A percentile compares a stretch with the other conserved stretches of the same genome.
phyloP scores from a whole-genome alignment of 2,797 vertebrate species.

The Euthynnus affinis region DNA sequence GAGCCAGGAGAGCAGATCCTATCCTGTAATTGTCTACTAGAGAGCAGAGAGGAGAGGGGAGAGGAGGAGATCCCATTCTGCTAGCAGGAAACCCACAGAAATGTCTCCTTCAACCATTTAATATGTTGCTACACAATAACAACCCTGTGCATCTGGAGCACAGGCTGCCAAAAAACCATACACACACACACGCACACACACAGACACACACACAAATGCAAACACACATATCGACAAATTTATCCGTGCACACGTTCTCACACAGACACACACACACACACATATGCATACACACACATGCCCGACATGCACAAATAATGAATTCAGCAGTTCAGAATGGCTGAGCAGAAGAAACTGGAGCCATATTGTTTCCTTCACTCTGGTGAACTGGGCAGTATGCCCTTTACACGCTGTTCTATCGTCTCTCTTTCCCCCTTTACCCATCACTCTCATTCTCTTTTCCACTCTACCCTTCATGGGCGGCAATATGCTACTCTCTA shows the following conservation, averaged over 20 bases:
- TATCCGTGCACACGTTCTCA: slow-evolving; percentile 24
- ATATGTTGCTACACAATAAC: slow-evolving; percentile 87
- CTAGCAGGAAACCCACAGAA: slow-evolving; percentile 89
- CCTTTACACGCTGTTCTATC: slow-evolving; percentile 72
- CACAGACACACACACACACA: slow-evolving; percentile 56
- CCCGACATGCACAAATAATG: slow-evolving; percentile 63
- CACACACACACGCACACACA: slow-evolving; percentile 57
- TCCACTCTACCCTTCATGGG: slow-evolving; percentile 58
- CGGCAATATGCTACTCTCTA: slow-evolving; percentile 61
- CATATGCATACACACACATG: slow-evolving; percentile 42
- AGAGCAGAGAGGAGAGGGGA: slow-evolving; percentile 74
- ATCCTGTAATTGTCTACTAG: slow-evolving; percentile 83
- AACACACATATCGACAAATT: slow-evolving; percentile 59
- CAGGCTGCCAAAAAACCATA: slow-evolving; percentile 83
- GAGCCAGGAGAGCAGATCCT: slow-evolving; percentile 85
- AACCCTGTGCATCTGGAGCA: slow-evolving; percentile 87
- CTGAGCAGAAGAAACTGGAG: slow-evolving; percentile 79
- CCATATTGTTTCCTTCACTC: slow-evolving; percentile 81
- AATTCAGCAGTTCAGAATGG: slow-evolving; percentile 78
- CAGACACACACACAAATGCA: slow-evolving; percentile 58
- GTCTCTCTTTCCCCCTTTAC: slow-evolving; percentile 52
- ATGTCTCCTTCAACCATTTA: slow-evolving; percentile 90
- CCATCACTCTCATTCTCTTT: slow-evolving; percentile 60
- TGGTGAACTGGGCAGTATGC: slow-evolving; percentile 78
- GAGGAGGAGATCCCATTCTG: slow-evolving; percentile 82